Base-by-base conservation (phyloP, 2,113 vertebrate genomes). In the Thymallus thymallus region DNA sequence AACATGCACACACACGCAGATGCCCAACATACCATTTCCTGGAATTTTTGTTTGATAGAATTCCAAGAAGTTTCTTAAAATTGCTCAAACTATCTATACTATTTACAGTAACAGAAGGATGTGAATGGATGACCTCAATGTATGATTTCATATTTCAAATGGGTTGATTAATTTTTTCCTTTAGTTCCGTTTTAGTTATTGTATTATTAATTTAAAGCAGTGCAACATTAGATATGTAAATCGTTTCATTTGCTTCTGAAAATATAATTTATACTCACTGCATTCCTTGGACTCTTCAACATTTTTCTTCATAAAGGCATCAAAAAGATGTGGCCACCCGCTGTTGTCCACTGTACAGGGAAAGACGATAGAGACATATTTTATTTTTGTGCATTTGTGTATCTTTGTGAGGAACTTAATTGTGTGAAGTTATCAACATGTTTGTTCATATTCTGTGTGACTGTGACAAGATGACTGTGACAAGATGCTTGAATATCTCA, bases 261-360 rank as follows among this genome's bases (percentile, higher is more conserved):
- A 24, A 24, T 29, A 14, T 46, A 14, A 16, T 5, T 48, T 13
- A 65, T 45, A 86, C 90, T 92, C 69, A 92, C 91, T 65, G 77
- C 91, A 93, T 35, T 82, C 69, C 1, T 82, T 78, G 0, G 70
- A 66, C 76, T 86, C 86, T 0, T 88, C 82, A 23, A 85, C 74
- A 10, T 73, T 85, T 0, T 29, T 73, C 16, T 80, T 84, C 82
- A 87, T 82, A 71, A 87, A 82, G 26, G 83, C 66, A 2, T 87
- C 85, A 66, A 90, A 76, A 22, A 91, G 76, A 55, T 89, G 84
- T 2, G 89, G 88, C 92, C 92, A 92, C 6, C 91, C 90, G 0
- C 85, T 88, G 82, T 86, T 85, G 71, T 92, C 90, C 80, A 88
- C 91, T 91, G 69, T 3, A 72, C 35, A 41, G 46, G 55, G 67